A percentile compares a stretch with the other conserved stretches of the same genome.
phyloP scores from a whole-genome alignment of 2,113 vertebrate species.

The Ginglymostoma cirratum region DNA sequence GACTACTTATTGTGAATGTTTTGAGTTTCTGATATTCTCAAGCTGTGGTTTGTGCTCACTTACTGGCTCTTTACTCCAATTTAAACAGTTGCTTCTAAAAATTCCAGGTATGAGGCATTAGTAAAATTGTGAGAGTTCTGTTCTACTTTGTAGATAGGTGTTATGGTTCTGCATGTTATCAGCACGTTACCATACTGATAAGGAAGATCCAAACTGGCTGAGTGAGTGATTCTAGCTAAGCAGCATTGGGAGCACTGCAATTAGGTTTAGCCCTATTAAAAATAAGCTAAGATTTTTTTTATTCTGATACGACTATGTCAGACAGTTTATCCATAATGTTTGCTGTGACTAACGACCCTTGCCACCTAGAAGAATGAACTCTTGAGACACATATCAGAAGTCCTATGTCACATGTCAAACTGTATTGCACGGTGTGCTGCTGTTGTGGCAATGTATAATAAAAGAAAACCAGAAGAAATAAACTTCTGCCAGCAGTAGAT shows the following conservation, averaged over 20 bases:
- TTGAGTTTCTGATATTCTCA: neutral
- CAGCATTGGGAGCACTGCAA: neutral
- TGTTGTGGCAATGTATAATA: neutral
- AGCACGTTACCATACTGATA: neutral
- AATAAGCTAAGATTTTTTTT: neutral
- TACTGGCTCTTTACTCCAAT: neutral
- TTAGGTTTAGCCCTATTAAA: neutral
- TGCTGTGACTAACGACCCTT: neutral
- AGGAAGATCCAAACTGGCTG: neutral
- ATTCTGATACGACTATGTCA: neutral
- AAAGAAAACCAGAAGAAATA: neutral
- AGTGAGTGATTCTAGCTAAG: neutral
- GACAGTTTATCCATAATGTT: neutral
- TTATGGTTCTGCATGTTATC: neutral
- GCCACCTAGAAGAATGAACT: neutral
- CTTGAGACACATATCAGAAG: neutral
- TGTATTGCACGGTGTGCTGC: neutral
- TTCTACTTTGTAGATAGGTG: neutral
- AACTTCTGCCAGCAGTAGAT: neutral
- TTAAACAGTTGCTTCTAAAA: neutral
- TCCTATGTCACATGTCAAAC: neutral
- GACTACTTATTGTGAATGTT: neutral
- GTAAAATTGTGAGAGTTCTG: neutral
- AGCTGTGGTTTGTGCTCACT: neutral
- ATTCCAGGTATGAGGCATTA: neutral